Base-by-base conservation (phyloP, 2,113 vertebrate species). In the Hydropotes inermis region DNA sequence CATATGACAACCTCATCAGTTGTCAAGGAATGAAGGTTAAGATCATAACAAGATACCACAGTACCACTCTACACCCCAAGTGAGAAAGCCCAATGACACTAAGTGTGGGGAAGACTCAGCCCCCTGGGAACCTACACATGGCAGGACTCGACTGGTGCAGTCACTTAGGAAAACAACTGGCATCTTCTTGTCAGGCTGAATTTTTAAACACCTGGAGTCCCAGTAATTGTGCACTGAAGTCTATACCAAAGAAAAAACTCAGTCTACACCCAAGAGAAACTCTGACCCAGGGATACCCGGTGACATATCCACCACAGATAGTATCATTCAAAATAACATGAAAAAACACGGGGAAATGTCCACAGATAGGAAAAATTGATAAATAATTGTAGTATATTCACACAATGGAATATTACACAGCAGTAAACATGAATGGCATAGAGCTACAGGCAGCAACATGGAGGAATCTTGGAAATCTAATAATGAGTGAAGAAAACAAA, bases 31-130 rank as follows among this genome's bases (percentile, higher is more conserved):
- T 13, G n/a, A 33, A 52, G 23, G 13, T 43, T 57, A 36, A 58
- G 50, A 47, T 39, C 25, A 0, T n/a, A 43, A 64, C 17, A 23
- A 39, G 36, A 23, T 23, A 30, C 1, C 23, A 5, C 28, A 19
- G 11, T 1, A 30, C n/a, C n/a, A 30, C 4, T 2, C 28, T 5
- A 19, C 30, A 6, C 1, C 36, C 28, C 23, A 47, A 3, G 0
- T 16, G 1, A 64, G 43, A 11, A 58, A 47, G 55, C 17, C 33
- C 52, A 15, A 4, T 11, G 4, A 14, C 10, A 21, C n/a, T 10
- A 64, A 76, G 12, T 6, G 3, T 15, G 43, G 50, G n/a, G 3
- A 78, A 64, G 39, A 43, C 10, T 0, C 1, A 1, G 8, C 39
- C 47, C 3, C 0, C 2, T 1, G 12, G 45, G 21, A 30, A 39